Percentiles rank a stretch among this genome's conserved stretches.
Conservation (phyloP, 2,888 invertebrate genomes). For the Amphimallon solstitiale region DNA sequence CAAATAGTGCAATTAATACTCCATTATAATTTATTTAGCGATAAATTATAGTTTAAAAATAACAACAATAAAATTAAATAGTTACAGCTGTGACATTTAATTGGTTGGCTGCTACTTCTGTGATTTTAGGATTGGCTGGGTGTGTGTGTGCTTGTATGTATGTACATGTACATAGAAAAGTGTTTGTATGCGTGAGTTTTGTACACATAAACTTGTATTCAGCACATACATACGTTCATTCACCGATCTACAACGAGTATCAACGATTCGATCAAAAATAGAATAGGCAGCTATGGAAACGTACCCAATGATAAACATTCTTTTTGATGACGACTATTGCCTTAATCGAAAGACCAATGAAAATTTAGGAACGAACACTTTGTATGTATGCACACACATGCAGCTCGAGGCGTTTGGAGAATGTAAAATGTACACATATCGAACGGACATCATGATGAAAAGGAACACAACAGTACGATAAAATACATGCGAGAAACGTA, state of each 20-base stretch:
- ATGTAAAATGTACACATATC: neutral
- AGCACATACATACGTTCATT: conserved; percentile 30
- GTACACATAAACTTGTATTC: neutral
- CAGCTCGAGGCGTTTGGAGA: neutral
- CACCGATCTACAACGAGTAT: conserved; percentile 32
- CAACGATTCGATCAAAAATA: conserved; percentile 34
- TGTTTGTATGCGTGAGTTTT: neutral
- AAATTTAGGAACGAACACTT: conserved; percentile 13
- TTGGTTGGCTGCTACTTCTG: too few species aligned
- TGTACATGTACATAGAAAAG: too few species aligned
- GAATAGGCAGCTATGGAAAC: conserved; percentile 31
- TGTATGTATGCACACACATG: neutral
- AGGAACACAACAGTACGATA: neutral
- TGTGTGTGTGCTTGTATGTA: too few species aligned
- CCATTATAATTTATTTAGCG: too few species aligned
- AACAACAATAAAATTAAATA: too few species aligned
- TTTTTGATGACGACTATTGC: conserved; percentile 29
- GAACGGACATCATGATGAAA: neutral
- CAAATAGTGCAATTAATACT: too few species aligned
- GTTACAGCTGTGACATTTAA: too few species aligned
- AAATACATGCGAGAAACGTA: conserved; percentile 11
- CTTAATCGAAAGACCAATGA: conserved; percentile 26
- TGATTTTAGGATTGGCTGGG: too few species aligned
- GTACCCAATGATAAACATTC: conserved; percentile 32
- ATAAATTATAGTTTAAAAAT: too few species aligned